A percentile compares a stretch with the other conserved stretches of the same genome.
These are phyloP conservation scores for Cyrtorhinus lividipennis DNA, from an alignment of 1,140 invertebrate species.

Conservation along the genomic window DNA sequence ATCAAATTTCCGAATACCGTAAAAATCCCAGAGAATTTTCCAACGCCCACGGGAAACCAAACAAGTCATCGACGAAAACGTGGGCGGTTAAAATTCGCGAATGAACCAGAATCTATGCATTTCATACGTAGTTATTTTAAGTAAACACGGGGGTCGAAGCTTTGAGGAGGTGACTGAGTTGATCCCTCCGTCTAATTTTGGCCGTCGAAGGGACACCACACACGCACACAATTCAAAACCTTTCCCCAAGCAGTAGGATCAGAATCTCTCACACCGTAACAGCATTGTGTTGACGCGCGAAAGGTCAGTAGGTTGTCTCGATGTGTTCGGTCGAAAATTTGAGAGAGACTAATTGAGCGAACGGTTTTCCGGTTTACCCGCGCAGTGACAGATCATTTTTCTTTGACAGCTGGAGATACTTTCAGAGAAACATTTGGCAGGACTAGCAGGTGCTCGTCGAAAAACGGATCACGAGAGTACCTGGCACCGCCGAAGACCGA, in stretches of 20 bases:
- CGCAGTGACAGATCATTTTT: neutral
- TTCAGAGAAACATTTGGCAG: neutral
- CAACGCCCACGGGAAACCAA: too few species aligned
- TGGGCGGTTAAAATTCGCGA: neutral
- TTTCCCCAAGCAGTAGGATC: neutral
- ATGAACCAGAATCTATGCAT: neutral
- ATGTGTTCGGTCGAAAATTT: too few species aligned
- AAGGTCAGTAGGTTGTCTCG: too few species aligned
- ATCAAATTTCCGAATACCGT: too few species aligned
- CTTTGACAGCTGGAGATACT: neutral
- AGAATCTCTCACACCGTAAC: neutral
- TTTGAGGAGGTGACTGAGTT: neutral
- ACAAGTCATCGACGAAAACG: too few species aligned
- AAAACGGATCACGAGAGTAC: neutral
- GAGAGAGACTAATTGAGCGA: too few species aligned
- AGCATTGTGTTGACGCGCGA: neutral
- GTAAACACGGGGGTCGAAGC: neutral
- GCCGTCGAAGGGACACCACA: neutral
- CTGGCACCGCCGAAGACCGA: neutral
- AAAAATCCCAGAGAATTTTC: too few species aligned
- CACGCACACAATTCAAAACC: slow-evolving; percentile 1
- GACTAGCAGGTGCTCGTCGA: neutral
- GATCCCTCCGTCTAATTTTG: slow-evolving; percentile 6
- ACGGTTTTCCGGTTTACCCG: too few species aligned
- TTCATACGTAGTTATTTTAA: neutral